phyloP scores from a whole-genome alignment of 2,888 invertebrate genomes.

The Palloptera scutellata region DNA sequence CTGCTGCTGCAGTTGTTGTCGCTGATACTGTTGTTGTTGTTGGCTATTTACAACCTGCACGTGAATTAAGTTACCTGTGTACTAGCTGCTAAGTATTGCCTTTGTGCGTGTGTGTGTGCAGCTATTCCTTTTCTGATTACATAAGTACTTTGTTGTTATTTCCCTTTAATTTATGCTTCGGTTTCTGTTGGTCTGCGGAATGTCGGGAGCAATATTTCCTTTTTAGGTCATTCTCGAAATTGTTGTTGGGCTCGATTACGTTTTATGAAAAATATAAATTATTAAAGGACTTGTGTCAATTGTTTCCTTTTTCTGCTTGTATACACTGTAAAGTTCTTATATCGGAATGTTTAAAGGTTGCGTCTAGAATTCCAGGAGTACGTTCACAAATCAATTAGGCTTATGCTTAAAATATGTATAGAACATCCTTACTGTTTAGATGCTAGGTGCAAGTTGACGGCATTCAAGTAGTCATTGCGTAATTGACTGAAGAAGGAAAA shows the following conservation, averaged over 20 bases:
- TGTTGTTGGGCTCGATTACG: neutral
- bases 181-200: neutral
- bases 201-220: neutral
- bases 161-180: neutral
- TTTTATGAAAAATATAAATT: too few relatives aligned
- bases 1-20: neutral
- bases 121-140: neutral
- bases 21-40: neutral
- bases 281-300: too few relatives aligned
- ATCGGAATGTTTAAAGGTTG: too few relatives aligned
- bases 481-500: too few relatives aligned
- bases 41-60: neutral
- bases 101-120: neutral
- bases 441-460: too few relatives aligned
- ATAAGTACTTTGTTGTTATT: neutral
- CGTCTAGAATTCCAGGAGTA: too few relatives aligned
- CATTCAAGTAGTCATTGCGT: too few relatives aligned
- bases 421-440: too few relatives aligned
- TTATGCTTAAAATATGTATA: too few relatives aligned
- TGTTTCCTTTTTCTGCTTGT: too few relatives aligned
- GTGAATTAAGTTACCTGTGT: neutral
- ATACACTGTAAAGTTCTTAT: too few relatives aligned
- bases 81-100: neutral
- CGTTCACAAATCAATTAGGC: too few relatives aligned
- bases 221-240: constrained; percentile 1